Evolutionary conservation across 2,113 vertebrate species (phyloP).

Genomic region (Stercorarius parasiticus): DNA sequence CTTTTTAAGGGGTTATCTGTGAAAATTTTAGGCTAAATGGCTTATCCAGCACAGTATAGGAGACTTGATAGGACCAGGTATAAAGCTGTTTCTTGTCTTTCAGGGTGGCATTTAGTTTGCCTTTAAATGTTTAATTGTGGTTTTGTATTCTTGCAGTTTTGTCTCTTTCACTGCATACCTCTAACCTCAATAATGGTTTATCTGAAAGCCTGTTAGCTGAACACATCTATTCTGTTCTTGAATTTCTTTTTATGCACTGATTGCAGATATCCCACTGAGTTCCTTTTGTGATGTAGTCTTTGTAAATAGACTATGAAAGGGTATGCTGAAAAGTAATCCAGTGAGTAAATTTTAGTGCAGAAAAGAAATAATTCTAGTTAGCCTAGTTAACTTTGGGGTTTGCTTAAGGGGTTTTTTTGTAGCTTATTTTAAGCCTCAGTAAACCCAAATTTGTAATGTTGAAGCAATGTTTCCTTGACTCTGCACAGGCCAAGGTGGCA

Average conservation of each 20-base stretch:
- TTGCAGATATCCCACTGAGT: background rate
- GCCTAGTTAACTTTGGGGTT: background rate
- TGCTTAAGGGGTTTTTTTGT: background rate
- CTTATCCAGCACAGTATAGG: background rate
- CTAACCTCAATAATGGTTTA: background rate
- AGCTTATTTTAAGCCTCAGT: background rate
- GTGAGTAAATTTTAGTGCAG: background rate
- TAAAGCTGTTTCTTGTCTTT: background rate
- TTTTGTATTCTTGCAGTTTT: background rate
- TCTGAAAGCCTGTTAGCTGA: background rate
- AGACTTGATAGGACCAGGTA: background rate
- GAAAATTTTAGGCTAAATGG: background rate
- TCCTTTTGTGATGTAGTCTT: background rate
- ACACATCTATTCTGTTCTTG: background rate
- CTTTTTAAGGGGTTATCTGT: background rate
- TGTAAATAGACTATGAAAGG: background rate
- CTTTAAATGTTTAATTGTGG: background rate
- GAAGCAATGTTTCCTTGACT: constrained; percentile 9
- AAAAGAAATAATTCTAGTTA: background rate
- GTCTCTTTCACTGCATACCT: background rate
- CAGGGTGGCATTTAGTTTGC: background rate
- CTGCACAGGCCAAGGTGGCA: constrained; percentile 51
- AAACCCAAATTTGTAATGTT: background rate
- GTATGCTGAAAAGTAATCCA: background rate
- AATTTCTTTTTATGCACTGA: background rate